Evolutionary conservation across 2,797 vertebrate genomes (phyloP).

Genomic region (Manis pentadactyla): DNA sequence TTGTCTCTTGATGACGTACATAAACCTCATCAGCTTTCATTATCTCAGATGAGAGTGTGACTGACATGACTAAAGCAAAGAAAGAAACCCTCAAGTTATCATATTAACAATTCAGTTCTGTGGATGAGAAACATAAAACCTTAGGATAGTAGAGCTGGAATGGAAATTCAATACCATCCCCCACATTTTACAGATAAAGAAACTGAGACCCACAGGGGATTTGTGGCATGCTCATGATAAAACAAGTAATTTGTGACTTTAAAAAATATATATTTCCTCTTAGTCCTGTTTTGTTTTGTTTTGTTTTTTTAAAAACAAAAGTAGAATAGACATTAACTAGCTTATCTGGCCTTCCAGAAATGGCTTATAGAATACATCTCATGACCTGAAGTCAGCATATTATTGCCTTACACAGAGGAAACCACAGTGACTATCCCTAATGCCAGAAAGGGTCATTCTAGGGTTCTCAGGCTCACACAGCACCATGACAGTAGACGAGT

Average conservation of each 20-base stretch:
- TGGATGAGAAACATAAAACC: not conserved
- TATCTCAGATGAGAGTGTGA: not conserved
- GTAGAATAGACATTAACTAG: not conserved
- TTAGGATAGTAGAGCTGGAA: not conserved
- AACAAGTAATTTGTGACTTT: not conserved
- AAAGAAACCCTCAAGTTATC: not conserved
- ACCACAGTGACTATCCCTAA: not conserved
- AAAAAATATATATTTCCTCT: not conserved
- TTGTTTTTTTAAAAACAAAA: not conserved
- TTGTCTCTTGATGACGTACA: not conserved
- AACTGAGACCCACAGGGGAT: not conserved
- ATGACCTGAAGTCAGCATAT: not conserved
- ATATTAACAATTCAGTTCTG: not conserved
- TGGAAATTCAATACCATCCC: not conserved
- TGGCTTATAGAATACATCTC: not conserved
- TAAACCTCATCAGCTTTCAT: slow-evolving; percentile 20
- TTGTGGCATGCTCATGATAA: not conserved
- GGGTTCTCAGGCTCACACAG: not conserved
- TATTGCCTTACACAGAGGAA: not conserved
- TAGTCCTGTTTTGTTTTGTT: not conserved
- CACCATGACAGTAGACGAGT: not conserved
- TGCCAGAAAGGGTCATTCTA: not conserved
- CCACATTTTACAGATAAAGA: not conserved
- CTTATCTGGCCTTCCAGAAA: not conserved
- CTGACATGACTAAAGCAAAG: not conserved